Conservation (phyloP, 2,888 invertebrate genomes). For the Scaeva pyrastri region DNA sequence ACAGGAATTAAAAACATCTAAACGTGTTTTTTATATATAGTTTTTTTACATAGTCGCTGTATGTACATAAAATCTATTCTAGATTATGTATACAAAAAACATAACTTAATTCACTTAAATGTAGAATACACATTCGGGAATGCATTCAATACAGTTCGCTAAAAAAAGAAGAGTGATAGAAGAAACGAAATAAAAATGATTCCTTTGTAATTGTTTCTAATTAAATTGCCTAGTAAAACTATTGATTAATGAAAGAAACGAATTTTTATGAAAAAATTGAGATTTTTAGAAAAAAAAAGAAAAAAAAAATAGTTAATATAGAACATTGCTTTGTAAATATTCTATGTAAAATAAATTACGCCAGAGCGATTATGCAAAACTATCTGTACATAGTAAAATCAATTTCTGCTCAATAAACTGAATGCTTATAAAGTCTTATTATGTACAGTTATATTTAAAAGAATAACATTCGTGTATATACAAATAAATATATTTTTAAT, state of each 20-base stretch:
- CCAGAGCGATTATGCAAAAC: background rate
- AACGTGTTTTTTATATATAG: too few relatives aligned
- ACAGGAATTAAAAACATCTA: too few relatives aligned
- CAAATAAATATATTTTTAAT: conserved; percentile 70
- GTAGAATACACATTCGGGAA: too few relatives aligned
- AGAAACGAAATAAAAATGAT: conserved; percentile 21
- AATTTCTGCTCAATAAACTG: conserved; percentile 17
- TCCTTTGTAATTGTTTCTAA: conserved; percentile 49
- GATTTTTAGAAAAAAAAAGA: conserved; percentile 2
- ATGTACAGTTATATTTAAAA: background rate
- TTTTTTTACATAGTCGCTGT: too few relatives aligned
- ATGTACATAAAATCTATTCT: too few relatives aligned
- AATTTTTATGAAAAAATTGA: conserved; percentile 5
- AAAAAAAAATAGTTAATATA: conserved; percentile 5
- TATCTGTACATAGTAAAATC: background rate
- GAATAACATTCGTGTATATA: conserved; percentile 26
- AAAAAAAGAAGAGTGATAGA: conserved; percentile 22
- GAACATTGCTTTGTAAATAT: conserved; percentile 33
- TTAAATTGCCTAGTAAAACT: conserved; percentile 34
- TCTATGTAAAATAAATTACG: background rate
- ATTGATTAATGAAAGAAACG: conserved; percentile 5
- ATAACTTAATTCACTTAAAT: too few relatives aligned
- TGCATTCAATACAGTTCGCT: background rate
- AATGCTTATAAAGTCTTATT: conserved; percentile 8
- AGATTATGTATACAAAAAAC: too few relatives aligned